phyloP scores from a whole-genome alignment of 2,888 invertebrate genomes.

The Deroplatys truncata region DNA sequence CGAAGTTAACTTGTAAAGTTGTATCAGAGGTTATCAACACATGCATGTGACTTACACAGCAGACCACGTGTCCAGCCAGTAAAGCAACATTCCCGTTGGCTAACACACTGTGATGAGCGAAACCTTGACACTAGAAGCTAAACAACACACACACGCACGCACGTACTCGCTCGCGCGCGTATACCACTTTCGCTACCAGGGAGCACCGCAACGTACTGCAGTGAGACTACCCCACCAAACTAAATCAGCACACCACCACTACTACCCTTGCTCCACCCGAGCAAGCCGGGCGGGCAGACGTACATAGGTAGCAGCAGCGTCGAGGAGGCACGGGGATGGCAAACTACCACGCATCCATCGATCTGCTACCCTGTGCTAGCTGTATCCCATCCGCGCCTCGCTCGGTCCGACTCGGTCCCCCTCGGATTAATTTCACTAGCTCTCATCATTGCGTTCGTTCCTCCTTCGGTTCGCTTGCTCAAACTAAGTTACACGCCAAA shows the following conservation, averaged over 20 bases:
- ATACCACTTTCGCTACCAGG: neutral
- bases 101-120: neutral
- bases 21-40: too few species aligned
- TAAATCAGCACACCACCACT: neutral
- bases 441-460: neutral
- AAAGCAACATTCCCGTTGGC: neutral
- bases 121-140: neutral
- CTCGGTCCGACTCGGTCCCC: neutral
- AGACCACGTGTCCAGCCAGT: neutral
- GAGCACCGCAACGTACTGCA: neutral
- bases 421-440: slow-evolving; percentile 8
- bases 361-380: neutral
- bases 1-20: too few species aligned
- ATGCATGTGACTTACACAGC: neutral
- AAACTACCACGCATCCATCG: slow-evolving; percentile 6
- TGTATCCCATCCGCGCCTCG: neutral
- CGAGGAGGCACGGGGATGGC: neutral
- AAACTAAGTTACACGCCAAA: neutral
- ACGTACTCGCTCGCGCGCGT: neutral
- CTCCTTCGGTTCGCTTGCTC: neutral
- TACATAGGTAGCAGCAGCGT: neutral
- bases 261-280: neutral
- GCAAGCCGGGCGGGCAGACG: neutral
- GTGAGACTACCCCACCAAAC: neutral
- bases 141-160: neutral